Conservation (phyloP, 2,113 vertebrate genomes). For the Neoarius graeffei region DNA sequence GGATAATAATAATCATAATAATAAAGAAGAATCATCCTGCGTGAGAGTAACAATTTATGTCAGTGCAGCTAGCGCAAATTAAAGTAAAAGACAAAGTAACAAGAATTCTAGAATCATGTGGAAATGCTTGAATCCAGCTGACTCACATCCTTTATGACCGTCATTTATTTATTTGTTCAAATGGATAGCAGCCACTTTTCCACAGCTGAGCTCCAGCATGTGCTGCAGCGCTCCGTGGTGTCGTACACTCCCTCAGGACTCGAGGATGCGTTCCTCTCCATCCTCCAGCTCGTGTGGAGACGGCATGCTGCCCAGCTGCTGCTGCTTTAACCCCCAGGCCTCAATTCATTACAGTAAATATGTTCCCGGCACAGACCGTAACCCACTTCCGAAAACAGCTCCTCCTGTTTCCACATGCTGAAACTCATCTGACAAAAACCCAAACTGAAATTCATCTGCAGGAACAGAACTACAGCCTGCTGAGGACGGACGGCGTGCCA, state of each 20-base stretch:
- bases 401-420: background rate
- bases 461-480: background rate
- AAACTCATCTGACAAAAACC: background rate
- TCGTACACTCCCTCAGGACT: background rate
- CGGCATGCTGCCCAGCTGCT: background rate
- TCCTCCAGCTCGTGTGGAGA: background rate
- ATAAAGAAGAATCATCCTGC: no score
- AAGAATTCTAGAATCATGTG: no score
- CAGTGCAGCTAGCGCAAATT: no score
- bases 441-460: background rate
- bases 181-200: background rate
- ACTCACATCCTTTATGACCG: no score
- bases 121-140: no score
- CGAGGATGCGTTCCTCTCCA: background rate
- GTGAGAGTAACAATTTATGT: no score
- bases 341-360: background rate
- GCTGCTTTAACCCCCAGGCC: background rate
- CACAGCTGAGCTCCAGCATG: background rate
- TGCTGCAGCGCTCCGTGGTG: background rate
- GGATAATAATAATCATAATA: no score
- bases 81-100: no score
- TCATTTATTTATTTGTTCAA: background rate
- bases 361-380: background rate
- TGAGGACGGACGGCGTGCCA: background rate
- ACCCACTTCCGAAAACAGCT: background rate